A percentile compares a stretch with the other conserved stretches of the same genome.
These are phyloP conservation scores for Ammodytes marinus DNA, from an alignment of 2,113 vertebrate genomes.

Conservation along the genomic window DNA sequence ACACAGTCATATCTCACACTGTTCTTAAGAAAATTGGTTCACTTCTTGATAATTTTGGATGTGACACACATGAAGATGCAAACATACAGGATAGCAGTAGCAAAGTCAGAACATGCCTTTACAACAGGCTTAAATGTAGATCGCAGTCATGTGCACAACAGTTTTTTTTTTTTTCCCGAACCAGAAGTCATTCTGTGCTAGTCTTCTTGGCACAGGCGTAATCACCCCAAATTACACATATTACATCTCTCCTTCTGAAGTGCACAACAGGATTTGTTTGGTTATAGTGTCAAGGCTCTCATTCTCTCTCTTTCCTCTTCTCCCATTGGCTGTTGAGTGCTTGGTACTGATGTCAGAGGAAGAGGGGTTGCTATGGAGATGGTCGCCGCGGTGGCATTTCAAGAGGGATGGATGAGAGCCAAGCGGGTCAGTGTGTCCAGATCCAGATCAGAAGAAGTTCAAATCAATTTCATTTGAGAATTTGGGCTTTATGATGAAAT, in stretches of 20 bases:
- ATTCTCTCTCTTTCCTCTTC: conserved; percentile 32
- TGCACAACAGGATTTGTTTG: conserved; percentile 65
- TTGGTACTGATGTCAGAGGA: conserved; percentile 79
- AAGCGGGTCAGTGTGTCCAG: conserved; percentile 41
- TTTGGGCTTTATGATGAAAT: neutral
- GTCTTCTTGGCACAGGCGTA: conserved; percentile 36
- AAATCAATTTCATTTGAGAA: neutral
- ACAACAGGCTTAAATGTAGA: neutral
- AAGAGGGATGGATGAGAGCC: conserved; percentile 54
- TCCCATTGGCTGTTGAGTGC: conserved; percentile 69
- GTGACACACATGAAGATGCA: neutral
- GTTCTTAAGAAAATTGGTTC: neutral
- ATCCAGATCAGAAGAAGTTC: neutral
- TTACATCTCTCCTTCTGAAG: conserved; percentile 68
- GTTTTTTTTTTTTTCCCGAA: conserved; percentile 19
- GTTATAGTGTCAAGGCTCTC: conserved; percentile 65
- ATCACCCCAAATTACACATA: conserved; percentile 70
- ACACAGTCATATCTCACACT: neutral
- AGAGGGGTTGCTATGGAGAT: conserved; percentile 83
- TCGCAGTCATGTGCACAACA: neutral
- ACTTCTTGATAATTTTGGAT: neutral
- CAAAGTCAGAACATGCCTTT: neutral
- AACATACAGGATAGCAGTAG: neutral
- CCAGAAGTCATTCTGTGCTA: conserved; percentile 8
- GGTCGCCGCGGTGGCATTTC: conserved; percentile 77